Evolutionary conservation across 2,888 invertebrate genomes (phyloP), one percentile per base, ranked within the genome.

Genomic region (Ormyrus labotus): DNA sequence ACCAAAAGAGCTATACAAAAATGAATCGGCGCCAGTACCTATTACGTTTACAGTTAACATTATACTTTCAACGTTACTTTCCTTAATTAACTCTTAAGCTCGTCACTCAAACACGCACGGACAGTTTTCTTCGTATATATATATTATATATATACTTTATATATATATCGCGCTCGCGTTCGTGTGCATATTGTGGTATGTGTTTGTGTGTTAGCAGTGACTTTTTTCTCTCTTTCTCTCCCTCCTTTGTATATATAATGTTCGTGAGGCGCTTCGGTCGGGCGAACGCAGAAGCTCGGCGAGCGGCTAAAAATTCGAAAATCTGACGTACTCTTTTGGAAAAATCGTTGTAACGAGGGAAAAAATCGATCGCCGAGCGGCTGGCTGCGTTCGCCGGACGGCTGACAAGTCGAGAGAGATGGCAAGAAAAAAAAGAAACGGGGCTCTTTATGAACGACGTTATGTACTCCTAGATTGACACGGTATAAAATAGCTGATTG

Each of bases 401-500:
- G 34, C 34, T 34, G 34, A 4, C 34, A 34, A 34, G 3, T 34
- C 34, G 34, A 34, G 34, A 34, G 34, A 34, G 34, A 8, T 47
- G 9, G 3, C 9, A 10, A 34, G 48, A 48, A 7, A 68, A 73
- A 70, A 74, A 74, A 74, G 78, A 74, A 70, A 78, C 78, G 65
- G 72, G 73, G 64, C 75, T 70, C 61, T 65, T 78, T 63, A 71
- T 13, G 70, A 75, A 75, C 65, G 74, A 76, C 61, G 61, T 76
- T 70, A 79, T 51, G 57, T 74, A 81, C 67, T 81, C 9, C 73
- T 77, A 80, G 65, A 80, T 77, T 82, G 77, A 82, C 75, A 80
- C 75, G 71, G 77, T 80, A 88, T 83, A 89, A 88, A 89, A 89
- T 88, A 88, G 88, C 85, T 85, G 86, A 89, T 88, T 87, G 86